Conservation (phyloP, 1,140 invertebrate genomes). For the Tetramorium alpestre region DNA sequence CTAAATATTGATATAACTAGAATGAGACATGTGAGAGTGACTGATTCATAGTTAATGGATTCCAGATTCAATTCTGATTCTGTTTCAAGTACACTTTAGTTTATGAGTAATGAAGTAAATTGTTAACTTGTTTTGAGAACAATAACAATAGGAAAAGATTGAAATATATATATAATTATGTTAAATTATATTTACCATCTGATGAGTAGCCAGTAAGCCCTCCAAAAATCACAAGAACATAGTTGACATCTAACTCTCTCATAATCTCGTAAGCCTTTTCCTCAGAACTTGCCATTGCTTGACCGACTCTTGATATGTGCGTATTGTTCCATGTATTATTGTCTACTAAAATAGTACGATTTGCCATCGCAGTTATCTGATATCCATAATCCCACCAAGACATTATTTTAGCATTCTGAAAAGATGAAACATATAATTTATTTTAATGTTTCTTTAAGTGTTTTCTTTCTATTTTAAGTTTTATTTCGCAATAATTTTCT, state of each 20-base stretch:
- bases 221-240: conserved; percentile 99
- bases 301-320: conserved; percentile 98
- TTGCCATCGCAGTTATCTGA: conserved; percentile 99
- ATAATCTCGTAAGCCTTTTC: conserved; percentile 99
- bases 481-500: background rate
- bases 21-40: background rate
- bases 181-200: conserved; percentile 90
- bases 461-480: conserved; percentile 9
- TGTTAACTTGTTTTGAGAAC: background rate
- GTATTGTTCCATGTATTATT: conserved; percentile 99
- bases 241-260: conserved; percentile 98
- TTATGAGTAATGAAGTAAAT: background rate
- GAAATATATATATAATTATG: background rate
- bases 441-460: background rate
- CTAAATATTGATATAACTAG: background rate
- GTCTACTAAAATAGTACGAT: conserved; percentile 99
- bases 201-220: conserved; percentile 99
- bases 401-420: conserved; percentile 97
- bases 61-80: background rate
- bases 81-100: background rate
- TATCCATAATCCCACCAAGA: conserved; percentile 99
- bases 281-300: conserved; percentile 98
- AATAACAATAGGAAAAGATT: background rate
- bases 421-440: conserved; percentile 49
- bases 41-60: background rate